Evolutionary conservation across 2,797 vertebrate genomes (phyloP), one percentile per base, ranked within the genome.

Genomic region (Parambassis ranga): DNA sequence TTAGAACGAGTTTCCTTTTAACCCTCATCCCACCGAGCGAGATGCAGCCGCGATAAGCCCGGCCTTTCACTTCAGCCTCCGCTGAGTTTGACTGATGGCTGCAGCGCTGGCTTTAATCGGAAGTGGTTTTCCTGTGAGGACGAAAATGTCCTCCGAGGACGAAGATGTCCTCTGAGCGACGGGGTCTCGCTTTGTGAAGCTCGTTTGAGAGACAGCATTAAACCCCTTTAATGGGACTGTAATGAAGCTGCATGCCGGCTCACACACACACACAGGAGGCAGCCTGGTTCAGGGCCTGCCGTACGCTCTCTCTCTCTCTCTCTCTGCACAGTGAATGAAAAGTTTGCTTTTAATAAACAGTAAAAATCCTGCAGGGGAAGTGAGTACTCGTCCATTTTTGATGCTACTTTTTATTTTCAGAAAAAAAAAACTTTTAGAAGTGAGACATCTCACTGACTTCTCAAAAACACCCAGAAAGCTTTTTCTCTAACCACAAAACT

Each of bases 1-100:
- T 75, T 19, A 27, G 41, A 80, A 43, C 2, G 3, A 22, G 49
- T 76, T 69, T 62, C 77, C 58, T 61, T 69, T 84, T 75, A 71
- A 83, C 81, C 77, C 52, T 44, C 55, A 28, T 69, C 46, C 39
- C 60, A 31, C 15, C 1, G 7, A 74, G 47, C 11, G 52, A 51
- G 74, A 70, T 52, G 55, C 20, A 24, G 10, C 51, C n/a, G 1
- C 8, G 33, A 75, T 71, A 65, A 42, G 60, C n/a, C 48, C 5
- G 49, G 5, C 16, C 57, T 46, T 39, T 44, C 23, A 6, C 52
- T 48, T 52, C 50, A 57, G 57, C 73, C 49, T 47, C 1, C 1
- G 41, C 10, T 7, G 24, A 42, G 53, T 65, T 42, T 36, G 61
- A 81, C 53, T 71, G 76, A 71, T 46, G 61, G 43, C 36, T 0